phyloP scores from a whole-genome alignment of 2,113 vertebrate genomes.

The Saguinus midas region DNA sequence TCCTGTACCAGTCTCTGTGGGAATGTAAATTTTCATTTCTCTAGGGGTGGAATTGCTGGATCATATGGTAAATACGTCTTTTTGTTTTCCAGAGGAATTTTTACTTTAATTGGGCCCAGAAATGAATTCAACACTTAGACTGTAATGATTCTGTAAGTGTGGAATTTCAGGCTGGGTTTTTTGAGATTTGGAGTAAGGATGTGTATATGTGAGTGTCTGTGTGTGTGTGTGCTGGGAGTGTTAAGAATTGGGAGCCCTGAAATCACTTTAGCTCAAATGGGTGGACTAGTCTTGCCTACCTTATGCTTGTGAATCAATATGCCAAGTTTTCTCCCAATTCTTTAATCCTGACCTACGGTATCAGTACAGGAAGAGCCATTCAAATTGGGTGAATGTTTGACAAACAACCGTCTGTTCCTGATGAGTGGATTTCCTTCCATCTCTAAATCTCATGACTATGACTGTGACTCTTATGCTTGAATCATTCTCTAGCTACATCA shows the following conservation, averaged over 20 bases:
- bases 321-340: neutral
- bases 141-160: constrained; percentile 49
- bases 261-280: constrained; percentile 14
- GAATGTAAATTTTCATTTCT: constrained; percentile 46
- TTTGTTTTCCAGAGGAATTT: constrained; percentile 35
- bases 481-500: constrained; percentile 71
- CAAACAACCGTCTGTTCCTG: constrained; percentile 68
- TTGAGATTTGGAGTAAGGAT: neutral
- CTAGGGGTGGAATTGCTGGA: neutral
- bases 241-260: neutral
- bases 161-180: constrained; percentile 42
- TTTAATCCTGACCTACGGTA: constrained; percentile 64
- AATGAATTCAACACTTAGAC: constrained; percentile 48
- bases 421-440: constrained; percentile 74
- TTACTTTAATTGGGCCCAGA: constrained; percentile 22
- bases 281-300: constrained; percentile 35
- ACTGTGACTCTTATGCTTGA: constrained; percentile 66
- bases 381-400: constrained; percentile 66
- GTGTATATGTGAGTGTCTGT: neutral
- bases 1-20: constrained; percentile 11
- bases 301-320: constrained; percentile 22
- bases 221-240: neutral
- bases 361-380: constrained; percentile 68
- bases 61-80: neutral
- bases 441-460: constrained; percentile 74